These are phyloP conservation scores for Silurus glanis DNA, from an alignment of 2,113 vertebrate genomes.

Conservation along the genomic window DNA sequence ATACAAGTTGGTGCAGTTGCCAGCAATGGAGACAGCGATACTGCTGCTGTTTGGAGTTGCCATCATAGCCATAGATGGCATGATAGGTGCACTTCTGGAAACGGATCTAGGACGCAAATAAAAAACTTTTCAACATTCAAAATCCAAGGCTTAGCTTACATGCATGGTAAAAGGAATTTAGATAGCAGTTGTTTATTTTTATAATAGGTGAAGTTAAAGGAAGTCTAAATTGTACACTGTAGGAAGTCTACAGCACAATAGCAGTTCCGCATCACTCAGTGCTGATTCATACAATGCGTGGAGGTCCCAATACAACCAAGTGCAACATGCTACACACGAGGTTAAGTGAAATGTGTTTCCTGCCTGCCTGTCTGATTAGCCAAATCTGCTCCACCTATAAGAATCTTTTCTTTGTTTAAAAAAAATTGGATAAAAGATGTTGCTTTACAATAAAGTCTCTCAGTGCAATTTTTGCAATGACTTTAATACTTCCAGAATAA, in stretches of 20 bases:
- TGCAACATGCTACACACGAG: not conserved
- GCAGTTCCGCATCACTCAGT: constrained; percentile 41
- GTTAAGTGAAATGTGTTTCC: constrained; percentile 53
- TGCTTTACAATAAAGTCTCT: not conserved
- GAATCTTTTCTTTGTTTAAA: not conserved
- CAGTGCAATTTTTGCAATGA: constrained; percentile 1
- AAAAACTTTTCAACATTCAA: not conserved
- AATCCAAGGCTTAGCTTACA: not conserved
- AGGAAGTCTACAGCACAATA: constrained; percentile 40
- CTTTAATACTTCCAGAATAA: not conserved
- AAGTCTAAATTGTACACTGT: not conserved
- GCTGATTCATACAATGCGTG: constrained; percentile 14
- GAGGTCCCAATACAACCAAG: not conserved
- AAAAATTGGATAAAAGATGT: constrained; percentile 7
- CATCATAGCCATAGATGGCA: not conserved
- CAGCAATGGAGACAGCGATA: constrained; percentile 33
- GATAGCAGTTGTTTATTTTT: not conserved
- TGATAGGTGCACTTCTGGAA: not conserved
- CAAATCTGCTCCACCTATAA: not conserved
- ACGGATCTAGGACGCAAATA: constrained; percentile 19
- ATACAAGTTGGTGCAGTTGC: constrained; percentile 78
- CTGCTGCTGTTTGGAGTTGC: constrained; percentile 35
- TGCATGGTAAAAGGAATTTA: constrained; percentile 57
- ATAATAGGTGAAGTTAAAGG: not conserved
- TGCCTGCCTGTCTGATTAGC: not conserved